These are phyloP conservation scores for Haplochromis vanheusdeni DNA, from an alignment of 2,113 vertebrate genomes.

Conservation along the genomic window DNA sequence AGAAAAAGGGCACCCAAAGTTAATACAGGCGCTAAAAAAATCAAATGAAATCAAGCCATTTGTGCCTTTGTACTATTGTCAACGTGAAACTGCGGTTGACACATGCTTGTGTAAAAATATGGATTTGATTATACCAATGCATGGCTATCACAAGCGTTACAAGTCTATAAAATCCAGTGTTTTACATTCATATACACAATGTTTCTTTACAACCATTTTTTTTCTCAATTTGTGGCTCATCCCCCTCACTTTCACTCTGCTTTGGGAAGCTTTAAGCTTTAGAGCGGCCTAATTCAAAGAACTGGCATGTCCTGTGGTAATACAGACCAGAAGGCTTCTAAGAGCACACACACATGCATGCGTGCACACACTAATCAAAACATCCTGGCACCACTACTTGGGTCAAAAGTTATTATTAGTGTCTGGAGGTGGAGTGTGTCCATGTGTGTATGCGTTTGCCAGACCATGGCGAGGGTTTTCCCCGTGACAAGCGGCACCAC, in stretches of 20 bases:
- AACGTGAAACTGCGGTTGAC: not conserved
- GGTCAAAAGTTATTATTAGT: constrained; percentile 65
- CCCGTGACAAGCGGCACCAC: constrained; percentile 47
- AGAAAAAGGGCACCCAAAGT: not conserved
- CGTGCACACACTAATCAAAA: constrained; percentile 40
- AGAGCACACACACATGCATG: not conserved
- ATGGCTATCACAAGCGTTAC: not conserved
- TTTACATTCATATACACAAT: not conserved
- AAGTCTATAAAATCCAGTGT: not conserved
- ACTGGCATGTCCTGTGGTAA: constrained; percentile 65
- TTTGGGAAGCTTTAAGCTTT: constrained; percentile 62
- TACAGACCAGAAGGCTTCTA: constrained; percentile 63
- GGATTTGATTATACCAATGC: not conserved
- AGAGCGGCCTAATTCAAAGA: constrained; percentile 54
- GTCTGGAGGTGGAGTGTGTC: constrained; percentile 25
- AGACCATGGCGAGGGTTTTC: constrained; percentile 55
- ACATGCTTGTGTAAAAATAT: not conserved
- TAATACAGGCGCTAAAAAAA: not conserved
- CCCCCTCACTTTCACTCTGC: not conserved
- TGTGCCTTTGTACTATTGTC: not conserved
- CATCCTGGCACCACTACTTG: constrained; percentile 48
- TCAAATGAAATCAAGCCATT: not conserved
- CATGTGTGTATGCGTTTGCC: constrained; percentile 1
- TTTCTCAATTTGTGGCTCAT: constrained; percentile 7
- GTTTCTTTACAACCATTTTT: not conserved